Conservation (phyloP, 2,888 invertebrate genomes). For the Ormia ochracea region DNA sequence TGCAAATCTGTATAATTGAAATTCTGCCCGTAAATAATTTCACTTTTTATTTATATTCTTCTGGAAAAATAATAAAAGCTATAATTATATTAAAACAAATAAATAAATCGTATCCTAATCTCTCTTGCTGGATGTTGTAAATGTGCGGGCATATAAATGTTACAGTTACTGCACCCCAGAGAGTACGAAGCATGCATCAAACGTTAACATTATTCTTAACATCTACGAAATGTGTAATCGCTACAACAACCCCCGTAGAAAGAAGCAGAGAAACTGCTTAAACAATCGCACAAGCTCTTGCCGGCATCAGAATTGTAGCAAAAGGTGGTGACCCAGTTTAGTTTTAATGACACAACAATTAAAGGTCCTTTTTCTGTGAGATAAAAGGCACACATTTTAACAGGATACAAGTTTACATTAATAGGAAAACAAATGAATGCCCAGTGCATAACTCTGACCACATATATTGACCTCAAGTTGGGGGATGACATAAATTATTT, state of each 20-base stretch:
- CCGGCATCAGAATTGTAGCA: neutral
- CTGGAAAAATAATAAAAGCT: conserved; percentile 19
- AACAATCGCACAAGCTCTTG: neutral
- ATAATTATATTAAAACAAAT: conserved; percentile 47
- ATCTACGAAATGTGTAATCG: conserved; percentile 27
- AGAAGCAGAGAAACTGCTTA: conserved; percentile 14
- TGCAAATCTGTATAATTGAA: neutral
- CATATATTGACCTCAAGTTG: conserved; percentile 42
- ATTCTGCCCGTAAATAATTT: neutral
- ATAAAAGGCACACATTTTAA: conserved; percentile 4
- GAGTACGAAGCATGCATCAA: conserved; percentile 46
- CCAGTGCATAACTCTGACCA: conserved; percentile 54
- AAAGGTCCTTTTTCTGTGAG: conserved; percentile 40
- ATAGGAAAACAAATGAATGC: neutral
- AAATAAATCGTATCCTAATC: conserved; percentile 42
- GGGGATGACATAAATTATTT: conserved; percentile 54
- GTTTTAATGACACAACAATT: conserved; percentile 52
- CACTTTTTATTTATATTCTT: neutral
- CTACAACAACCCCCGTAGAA: conserved; percentile 29
- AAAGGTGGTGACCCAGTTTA: conserved; percentile 61
- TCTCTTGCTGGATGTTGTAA: neutral
- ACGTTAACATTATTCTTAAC: conserved; percentile 31
- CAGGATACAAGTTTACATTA: conserved; percentile 11
- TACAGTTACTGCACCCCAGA: conserved; percentile 43
- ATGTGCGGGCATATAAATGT: neutral